These are phyloP conservation scores for Leptoclinus maculatus DNA, from an alignment of 2,797 vertebrate genomes.

Conservation along the genomic window DNA sequence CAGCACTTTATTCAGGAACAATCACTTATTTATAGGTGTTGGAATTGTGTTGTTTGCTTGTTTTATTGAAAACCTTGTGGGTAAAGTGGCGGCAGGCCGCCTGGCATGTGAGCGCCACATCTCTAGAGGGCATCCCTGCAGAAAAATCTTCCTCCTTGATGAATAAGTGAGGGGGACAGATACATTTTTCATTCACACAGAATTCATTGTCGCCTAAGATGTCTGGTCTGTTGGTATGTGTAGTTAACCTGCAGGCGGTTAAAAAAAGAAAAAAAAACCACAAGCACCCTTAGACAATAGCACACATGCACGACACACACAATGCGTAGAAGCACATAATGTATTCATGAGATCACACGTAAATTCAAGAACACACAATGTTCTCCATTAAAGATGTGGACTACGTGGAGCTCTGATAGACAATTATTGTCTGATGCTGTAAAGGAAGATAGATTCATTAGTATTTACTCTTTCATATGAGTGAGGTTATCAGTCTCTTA, in stretches of 20 bases:
- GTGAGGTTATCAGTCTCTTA: slow-evolving; percentile 16
- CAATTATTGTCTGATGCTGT: slow-evolving; percentile 35
- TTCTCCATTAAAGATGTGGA: slow-evolving; percentile 22
- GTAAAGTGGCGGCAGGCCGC: slow-evolving; percentile 79
- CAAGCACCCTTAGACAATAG: slow-evolving; percentile 14
- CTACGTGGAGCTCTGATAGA: slow-evolving; percentile 21
- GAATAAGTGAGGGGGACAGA: slow-evolving; percentile 84
- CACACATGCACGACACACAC: slow-evolving; percentile 5
- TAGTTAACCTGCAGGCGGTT: slow-evolving; percentile 62
- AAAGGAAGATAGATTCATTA: slow-evolving; percentile 51
- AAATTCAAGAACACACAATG: slow-evolving; percentile 1
- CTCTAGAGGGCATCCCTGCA: slow-evolving; percentile 82
- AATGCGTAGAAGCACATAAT: background rate
- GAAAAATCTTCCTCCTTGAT: slow-evolving; percentile 81
- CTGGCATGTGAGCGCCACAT: slow-evolving; percentile 80
- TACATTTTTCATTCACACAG: slow-evolving; percentile 83
- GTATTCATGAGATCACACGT: slow-evolving; percentile 7
- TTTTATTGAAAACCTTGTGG: slow-evolving; percentile 89
- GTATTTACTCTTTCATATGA: slow-evolving; percentile 33
- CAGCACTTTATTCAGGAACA: slow-evolving; percentile 85
- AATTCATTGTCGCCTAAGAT: slow-evolving; percentile 81
- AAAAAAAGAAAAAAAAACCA: slow-evolving; percentile 29
- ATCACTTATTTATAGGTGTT: slow-evolving; percentile 88
- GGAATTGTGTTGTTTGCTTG: slow-evolving; percentile 89
- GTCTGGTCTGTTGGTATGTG: slow-evolving; percentile 69